Evolutionary conservation across 2,888 invertebrate genomes (phyloP).

Genomic region (Capitulum mitella): DNA sequence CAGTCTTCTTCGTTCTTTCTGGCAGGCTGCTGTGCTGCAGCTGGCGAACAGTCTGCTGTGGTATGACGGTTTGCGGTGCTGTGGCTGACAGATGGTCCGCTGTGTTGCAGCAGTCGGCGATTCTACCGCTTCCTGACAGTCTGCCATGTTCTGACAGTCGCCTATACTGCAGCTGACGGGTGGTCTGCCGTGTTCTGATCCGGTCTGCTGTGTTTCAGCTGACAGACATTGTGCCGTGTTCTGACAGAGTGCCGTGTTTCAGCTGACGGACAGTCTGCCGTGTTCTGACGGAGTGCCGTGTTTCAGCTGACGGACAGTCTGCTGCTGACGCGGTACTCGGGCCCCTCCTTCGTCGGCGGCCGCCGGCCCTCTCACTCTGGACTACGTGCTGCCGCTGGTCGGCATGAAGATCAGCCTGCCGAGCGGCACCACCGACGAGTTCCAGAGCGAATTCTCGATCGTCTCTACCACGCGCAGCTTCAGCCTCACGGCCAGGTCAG

Average conservation of each 20-base stretch:
- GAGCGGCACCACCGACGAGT: constrained; percentile 45
- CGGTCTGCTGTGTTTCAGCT: constrained; percentile 40
- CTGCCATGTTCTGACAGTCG: constrained; percentile 30
- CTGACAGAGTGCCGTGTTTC: background rate
- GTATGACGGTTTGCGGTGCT: no score
- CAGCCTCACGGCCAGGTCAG: constrained; percentile 50
- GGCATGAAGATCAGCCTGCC: constrained; percentile 50
- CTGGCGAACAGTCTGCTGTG: constrained; percentile 46
- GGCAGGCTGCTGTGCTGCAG: constrained; percentile 41
- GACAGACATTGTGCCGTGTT: constrained; percentile 30
- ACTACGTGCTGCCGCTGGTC: constrained; percentile 49
- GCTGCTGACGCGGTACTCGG: background rate
- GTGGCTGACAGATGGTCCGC: constrained; percentile 39
- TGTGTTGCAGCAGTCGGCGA: no score
- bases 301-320: constrained; percentile 40
- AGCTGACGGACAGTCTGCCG: background rate
- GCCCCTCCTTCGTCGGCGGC: constrained; percentile 20
- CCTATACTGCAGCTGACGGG: background rate
- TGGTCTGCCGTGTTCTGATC: constrained; percentile 4
- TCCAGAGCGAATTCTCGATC: constrained; percentile 51
- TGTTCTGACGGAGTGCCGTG: no score
- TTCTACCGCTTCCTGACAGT: constrained; percentile 38
- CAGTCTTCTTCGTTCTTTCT: no score
- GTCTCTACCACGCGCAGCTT: constrained; percentile 51
- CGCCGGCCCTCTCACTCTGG: constrained; percentile 39